Percentiles rank a stretch among this genome's conserved stretches.
phyloP scores from a whole-genome alignment of 30 jellyfish, hydroid and myxozoan genomes.

The Aurelia sp. region DNA sequence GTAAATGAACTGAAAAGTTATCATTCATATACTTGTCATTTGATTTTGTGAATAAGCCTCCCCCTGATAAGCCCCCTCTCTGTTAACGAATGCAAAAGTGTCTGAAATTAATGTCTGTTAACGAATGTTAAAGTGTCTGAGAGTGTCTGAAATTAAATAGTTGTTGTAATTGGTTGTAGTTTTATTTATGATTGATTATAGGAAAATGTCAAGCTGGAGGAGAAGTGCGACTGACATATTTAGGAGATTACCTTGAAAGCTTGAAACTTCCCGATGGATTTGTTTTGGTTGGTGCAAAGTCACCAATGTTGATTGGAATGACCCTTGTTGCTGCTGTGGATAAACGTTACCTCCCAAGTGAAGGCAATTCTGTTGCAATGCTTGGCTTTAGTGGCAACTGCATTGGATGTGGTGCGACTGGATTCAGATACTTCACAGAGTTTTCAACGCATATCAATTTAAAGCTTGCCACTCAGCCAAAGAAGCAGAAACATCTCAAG shows the following conservation, averaged over 20 bases:
- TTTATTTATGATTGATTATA: background rate
- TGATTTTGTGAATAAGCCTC: too few relatives aligned
- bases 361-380: slow-evolving; percentile 80
- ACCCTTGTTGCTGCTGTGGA: slow-evolving; percentile 90
- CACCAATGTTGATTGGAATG: slow-evolving; percentile 92
- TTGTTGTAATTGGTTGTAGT: background rate
- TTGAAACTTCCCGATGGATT: slow-evolving; percentile 83
- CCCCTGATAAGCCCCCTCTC: too few relatives aligned
- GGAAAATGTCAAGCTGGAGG: slow-evolving; percentile 96
- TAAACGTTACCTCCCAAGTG: slow-evolving; percentile 84
- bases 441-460: slow-evolving; percentile 87
- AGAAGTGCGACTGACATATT: slow-evolving; percentile 72
- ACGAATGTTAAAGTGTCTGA: too few relatives aligned
- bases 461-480: slow-evolving; percentile 92
- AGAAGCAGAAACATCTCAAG: slow-evolving; percentile 86
- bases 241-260: slow-evolving; percentile 59
- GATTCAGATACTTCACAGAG: slow-evolving; percentile 91
- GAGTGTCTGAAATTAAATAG: too few relatives aligned
- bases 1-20: too few relatives aligned
- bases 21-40: too few relatives aligned
- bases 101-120: too few relatives aligned
- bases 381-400: slow-evolving; percentile 91
- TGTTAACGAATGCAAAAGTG: too few relatives aligned
- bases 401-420: slow-evolving; percentile 95
- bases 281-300: slow-evolving; percentile 87